Evolutionary conservation across 2,797 vertebrate species (phyloP), one percentile per base, ranked within the genome.

Genomic region (Artibeus jamaicensis): DNA sequence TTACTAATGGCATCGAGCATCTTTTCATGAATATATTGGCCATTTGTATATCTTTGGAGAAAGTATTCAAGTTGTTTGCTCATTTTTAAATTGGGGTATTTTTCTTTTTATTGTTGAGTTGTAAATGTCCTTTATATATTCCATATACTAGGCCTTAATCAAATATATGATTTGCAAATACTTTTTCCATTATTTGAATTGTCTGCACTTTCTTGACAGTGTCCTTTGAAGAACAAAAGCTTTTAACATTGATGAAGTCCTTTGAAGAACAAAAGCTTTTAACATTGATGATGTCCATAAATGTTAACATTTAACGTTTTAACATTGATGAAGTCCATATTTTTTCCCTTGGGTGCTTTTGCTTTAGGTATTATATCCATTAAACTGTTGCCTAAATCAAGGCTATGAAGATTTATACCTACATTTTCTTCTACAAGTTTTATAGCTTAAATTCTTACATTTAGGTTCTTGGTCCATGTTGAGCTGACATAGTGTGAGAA

Each of bases 241-340:
- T 84, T 89, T 88, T 32, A 92, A 24, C 46, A 89, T 71, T 65
- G 50, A 77, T 92, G 50, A 89, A 93, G 34, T 70, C 11, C 29
- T 92, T 83, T 71, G 37, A 82, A 89, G 70, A 92, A 79, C 19
- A 91, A 79, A 86, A 82, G 16, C 6, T 84, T 89, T 88, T 32
- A 92, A 24, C 46, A 89, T 71, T 65, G 50, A 77, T 92, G 50
- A 89, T 93, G 34, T 70, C 6, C 42, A 83, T n/a, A n/a, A n/a
- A n/a, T n/a, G n/a, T n/a, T n/a, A n/a, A n/a, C n/a, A n/a, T n/a
- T n/a, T n/a, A n/a, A n/a, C n/a, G n/a, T n/a, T n/a, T n/a, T n/a
- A n/a, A n/a, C n/a, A n/a, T n/a, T n/a, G n/a, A n/a, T n/a, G n/a
- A n/a, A n/a, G n/a, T n/a, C 6, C 42, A 83, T 92, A 24, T 89